These are phyloP conservation scores for Callinectes sapidus DNA, from an alignment of 2,888 invertebrate genomes.

Conservation along the genomic window DNA sequence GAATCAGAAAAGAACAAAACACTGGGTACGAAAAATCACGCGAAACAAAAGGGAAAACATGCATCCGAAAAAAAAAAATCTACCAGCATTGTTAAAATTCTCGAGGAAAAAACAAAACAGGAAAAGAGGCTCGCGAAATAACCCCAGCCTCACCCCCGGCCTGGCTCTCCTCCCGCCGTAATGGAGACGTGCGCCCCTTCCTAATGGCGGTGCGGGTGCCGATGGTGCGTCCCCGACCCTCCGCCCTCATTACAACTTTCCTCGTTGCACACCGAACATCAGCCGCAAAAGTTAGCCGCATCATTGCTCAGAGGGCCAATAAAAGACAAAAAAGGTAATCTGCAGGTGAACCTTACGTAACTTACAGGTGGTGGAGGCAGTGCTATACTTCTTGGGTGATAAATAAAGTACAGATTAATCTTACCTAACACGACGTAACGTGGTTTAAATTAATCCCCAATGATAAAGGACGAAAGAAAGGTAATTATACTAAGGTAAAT, in stretches of 20 bases:
- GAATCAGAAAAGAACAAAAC: background rate
- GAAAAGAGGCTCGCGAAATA: background rate
- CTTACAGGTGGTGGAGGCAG: no score
- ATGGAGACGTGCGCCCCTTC: background rate
- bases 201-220: background rate
- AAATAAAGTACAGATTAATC: no score
- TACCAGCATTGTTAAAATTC: background rate
- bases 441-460: no score
- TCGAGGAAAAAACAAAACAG: background rate
- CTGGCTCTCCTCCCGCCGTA: background rate
- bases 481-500: no score
- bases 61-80: background rate
- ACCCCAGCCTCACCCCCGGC: background rate
- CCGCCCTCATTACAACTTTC: background rate
- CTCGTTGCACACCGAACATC: background rate
- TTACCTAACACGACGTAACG: no score
- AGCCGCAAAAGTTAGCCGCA: background rate
- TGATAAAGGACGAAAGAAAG: no score
- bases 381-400: no score
- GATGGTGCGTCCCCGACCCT: background rate
- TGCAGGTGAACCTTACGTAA: background rate
- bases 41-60: background rate
- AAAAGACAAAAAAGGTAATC: background rate
- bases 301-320: background rate
- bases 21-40: background rate